phyloP scores from a whole-genome alignment of 2,797 vertebrate species.

The Premnoplex brunnescens region DNA sequence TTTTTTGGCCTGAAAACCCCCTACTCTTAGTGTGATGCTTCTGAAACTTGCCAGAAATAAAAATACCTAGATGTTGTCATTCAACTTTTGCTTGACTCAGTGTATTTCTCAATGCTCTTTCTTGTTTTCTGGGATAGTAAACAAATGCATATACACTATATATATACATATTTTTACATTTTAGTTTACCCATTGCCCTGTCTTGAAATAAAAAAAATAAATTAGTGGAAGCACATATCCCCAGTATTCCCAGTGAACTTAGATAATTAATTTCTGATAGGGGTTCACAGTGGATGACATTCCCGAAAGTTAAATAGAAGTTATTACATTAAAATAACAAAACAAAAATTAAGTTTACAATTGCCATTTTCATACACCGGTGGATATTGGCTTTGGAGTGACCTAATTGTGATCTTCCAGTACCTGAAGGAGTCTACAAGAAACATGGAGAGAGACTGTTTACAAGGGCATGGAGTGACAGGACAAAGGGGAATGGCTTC shows the following conservation, averaged over 20 bases:
- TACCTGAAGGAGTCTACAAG: background rate
- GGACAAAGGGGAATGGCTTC: background rate
- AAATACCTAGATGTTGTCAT: background rate
- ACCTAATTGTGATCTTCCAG: background rate
- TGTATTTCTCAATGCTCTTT: background rate
- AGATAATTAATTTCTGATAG: background rate
- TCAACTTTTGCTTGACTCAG: background rate
- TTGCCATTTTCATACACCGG: background rate
- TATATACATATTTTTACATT: background rate
- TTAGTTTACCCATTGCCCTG: background rate
- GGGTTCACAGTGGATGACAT: background rate
- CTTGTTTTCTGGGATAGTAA: background rate
- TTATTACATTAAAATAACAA: background rate
- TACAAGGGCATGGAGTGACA: no score
- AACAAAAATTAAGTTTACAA: background rate
- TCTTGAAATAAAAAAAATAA: background rate
- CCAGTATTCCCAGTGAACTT: background rate
- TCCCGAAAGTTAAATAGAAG: background rate
- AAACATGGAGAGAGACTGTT: background rate
- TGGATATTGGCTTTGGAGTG: background rate
- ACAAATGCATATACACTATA: background rate
- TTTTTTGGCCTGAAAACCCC: accelerated
- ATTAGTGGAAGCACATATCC: background rate
- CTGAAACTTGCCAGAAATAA: background rate
- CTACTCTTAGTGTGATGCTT: background rate